phyloP scores from a whole-genome alignment of 1,140 invertebrate species.

The Pseudomyrmex sp. region DNA sequence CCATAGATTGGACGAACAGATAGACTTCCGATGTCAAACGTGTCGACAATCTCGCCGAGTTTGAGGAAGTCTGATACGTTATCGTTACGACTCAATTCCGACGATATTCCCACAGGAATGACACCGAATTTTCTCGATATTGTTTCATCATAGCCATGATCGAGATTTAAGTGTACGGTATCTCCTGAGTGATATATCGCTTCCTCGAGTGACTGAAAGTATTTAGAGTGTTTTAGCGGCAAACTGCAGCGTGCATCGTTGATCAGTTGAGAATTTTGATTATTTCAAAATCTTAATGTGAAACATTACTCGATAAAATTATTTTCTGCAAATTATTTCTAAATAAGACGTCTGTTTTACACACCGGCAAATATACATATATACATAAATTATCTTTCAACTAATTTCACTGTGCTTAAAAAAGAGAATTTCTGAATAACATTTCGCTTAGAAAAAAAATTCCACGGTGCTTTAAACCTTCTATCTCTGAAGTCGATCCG shows the following conservation, averaged over 20 bases:
- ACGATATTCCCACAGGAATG: constrained; percentile 52
- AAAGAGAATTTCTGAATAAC: not conserved
- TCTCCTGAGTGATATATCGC: not conserved
- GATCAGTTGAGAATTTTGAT: not conserved
- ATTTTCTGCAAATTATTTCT: no score
- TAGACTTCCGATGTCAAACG: constrained; percentile 58
- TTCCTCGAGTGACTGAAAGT: not conserved
- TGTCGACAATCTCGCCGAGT: constrained; percentile 57
- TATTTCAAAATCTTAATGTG: not conserved
- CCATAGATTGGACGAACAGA: constrained; percentile 53
- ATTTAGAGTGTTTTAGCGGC: not conserved
- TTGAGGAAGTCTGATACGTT: constrained; percentile 55
- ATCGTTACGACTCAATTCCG: constrained; percentile 59
- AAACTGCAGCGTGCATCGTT: not conserved
- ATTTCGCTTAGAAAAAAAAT: not conserved
- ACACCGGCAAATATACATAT: no score
- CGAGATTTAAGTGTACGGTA: constrained; percentile 31
- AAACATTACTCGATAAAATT: no score
- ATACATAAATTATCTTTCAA: no score
- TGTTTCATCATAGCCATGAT: constrained; percentile 33
- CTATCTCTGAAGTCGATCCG: not conserved
- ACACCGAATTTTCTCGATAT: constrained; percentile 34
- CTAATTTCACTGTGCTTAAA: not conserved
- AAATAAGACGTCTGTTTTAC: no score
- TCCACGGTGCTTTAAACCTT: not conserved